Evolutionary conservation across 2,888 invertebrate genomes (phyloP).

Genomic region (Rhorus exstirpatorius): DNA sequence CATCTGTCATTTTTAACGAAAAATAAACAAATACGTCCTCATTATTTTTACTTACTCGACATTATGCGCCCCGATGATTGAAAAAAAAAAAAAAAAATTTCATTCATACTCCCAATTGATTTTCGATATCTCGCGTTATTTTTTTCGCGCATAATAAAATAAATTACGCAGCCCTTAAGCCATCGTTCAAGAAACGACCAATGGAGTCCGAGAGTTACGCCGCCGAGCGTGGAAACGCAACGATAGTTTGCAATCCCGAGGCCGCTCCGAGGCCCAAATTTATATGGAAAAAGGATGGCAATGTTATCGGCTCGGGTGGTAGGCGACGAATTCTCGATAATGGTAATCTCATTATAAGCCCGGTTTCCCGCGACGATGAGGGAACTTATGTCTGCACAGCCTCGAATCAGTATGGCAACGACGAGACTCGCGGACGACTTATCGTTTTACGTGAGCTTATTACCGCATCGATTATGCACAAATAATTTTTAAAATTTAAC

Average conservation of each 20-base stretch:
- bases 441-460: conserved; percentile 91
- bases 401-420: conserved; percentile 94
- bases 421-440: conserved; percentile 93
- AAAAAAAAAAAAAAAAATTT: too few relatives aligned
- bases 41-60: too few relatives aligned
- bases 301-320: conserved; percentile 92
- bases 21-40: too few relatives aligned
- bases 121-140: too few relatives aligned
- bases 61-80: too few relatives aligned
- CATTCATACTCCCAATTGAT: too few relatives aligned
- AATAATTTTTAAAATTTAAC: not conserved
- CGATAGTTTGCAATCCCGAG: conserved; percentile 96
- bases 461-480: not conserved
- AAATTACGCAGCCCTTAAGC: conserved; percentile 88
- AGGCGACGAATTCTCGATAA: conserved; percentile 93
- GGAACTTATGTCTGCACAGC: conserved; percentile 95
- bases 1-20: too few relatives aligned
- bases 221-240: conserved; percentile 96
- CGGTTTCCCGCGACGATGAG: conserved; percentile 94
- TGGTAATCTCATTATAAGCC: conserved; percentile 95
- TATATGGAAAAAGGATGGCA: conserved; percentile 96
- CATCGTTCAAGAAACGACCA: conserved; percentile 96
- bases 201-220: conserved; percentile 96
- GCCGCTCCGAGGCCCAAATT: conserved; percentile 96
- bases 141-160: not conserved